Base-by-base conservation (phyloP, 2,113 vertebrate species). In the Guaruba guarouba region DNA sequence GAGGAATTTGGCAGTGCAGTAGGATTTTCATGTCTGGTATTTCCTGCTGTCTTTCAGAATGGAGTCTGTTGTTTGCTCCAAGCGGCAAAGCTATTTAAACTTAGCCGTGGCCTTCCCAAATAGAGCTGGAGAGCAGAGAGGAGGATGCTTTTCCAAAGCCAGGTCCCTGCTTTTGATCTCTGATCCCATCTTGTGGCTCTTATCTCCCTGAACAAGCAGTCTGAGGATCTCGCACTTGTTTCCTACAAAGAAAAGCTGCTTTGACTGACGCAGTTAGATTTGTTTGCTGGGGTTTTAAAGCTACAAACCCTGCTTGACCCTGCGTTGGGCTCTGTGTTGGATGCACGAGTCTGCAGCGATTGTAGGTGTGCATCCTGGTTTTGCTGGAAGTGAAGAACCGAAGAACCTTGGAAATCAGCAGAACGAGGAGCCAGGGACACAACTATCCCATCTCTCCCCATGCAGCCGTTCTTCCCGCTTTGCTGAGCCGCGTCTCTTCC, bases 281-380 rank as follows among this genome's bases (percentile, higher is more conserved):
- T 29, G 17, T 59, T 71, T 46, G 70, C 57, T 51, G 13, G 15
- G 35, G 46, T 74, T 68, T 35, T 16, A 39, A 55, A 68, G 83
- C 54, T 73, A 14, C 7, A 20, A 4, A 23, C 37, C 23, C 46
- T 29, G 31, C 61, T 33, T 57, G 14, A 61, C 46, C 39, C 37
- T 5, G 11, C 1, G 24, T 44, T n/a, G 23, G 37, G 31, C 10
- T 67, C 52, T 14, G 35, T 5, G 17, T 44, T 33, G 82, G 51
- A 17, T 4, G 1, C 11, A 2, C 17, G 4, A 12, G 57, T 6
- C 69, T 46, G 0, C 39, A 18, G 7, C 11, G 16, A 7, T 17
- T 51, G 27, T 7, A 39, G 77, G 28, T 29, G 4, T 8, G 15
- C 27, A 24, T 24, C 31, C 31, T 24, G 4, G 35, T 20, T 69